These are phyloP conservation scores for Silvanus unidentatus DNA, from an alignment of 2,888 invertebrate species.

Conservation along the genomic window DNA sequence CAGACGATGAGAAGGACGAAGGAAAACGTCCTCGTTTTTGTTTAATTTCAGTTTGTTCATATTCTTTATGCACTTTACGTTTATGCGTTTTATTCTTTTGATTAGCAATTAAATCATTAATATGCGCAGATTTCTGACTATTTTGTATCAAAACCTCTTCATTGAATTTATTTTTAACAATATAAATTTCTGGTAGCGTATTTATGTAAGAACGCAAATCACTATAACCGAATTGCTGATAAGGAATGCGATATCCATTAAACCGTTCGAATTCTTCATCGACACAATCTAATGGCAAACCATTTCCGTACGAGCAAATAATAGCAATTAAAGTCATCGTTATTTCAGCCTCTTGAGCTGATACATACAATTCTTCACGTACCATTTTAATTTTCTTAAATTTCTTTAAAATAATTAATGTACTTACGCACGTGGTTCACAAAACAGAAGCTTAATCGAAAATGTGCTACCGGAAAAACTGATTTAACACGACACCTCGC, in stretches of 20 bases:
- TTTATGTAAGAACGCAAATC: conserved; percentile 28
- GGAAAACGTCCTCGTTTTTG: no score
- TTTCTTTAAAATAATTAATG: no score
- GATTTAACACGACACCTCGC: no score
- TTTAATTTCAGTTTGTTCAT: not conserved
- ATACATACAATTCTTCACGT: not conserved
- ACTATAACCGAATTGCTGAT: conserved; percentile 26
- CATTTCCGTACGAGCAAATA: conserved; percentile 25
- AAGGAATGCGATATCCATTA: conserved; percentile 29
- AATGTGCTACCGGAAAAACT: no score
- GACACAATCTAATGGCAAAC: conserved; percentile 25
- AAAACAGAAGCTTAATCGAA: no score
- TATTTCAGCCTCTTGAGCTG: conserved; percentile 17
- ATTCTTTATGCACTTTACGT: conserved; percentile 2
- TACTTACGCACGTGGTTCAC: no score
- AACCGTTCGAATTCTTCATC: conserved; percentile 26
- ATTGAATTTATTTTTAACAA: conserved; percentile 22
- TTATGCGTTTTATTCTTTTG: conserved; percentile 18
- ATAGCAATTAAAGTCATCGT: conserved; percentile 26
- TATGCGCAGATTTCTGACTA: conserved; percentile 28
- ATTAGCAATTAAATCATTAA: conserved; percentile 28
- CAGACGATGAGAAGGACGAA: no score
- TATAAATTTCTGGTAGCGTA: conserved; percentile 29
- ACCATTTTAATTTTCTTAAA: not conserved
- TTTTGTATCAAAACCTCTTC: conserved; percentile 29